phyloP scores from a whole-genome alignment of 1,140 invertebrate species.

The Acromyrmex charruanus region DNA sequence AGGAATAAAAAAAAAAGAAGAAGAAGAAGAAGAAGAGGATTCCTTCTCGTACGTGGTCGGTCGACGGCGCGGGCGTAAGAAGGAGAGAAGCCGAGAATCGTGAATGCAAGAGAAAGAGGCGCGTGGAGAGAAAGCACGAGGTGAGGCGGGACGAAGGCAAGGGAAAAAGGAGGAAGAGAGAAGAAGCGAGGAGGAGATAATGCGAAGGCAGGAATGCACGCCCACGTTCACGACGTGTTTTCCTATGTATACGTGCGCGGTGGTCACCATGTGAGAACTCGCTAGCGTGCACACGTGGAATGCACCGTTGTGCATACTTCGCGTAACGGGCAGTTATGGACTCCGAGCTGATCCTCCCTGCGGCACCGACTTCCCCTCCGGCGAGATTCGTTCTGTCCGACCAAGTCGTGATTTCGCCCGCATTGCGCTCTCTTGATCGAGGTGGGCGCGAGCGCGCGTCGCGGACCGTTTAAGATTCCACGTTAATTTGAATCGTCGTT shows the following conservation, averaged over 20 bases:
- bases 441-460: not conserved
- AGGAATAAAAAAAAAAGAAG: slow-evolving; percentile 63
- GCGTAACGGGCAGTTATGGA: slow-evolving; percentile 79
- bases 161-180: slow-evolving; percentile 47
- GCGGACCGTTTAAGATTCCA: slow-evolving; percentile 43
- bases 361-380: slow-evolving; percentile 71
- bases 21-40: slow-evolving; percentile 53
- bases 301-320: slow-evolving; percentile 82
- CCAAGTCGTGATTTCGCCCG: slow-evolving; percentile 20
- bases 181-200: slow-evolving; percentile 78
- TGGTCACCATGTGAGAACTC: slow-evolving; percentile 81
- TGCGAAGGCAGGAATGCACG: slow-evolving; percentile 84
- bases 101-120: not conserved
- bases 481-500: slow-evolving; percentile 47
- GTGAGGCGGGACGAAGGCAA: not conserved
- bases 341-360: slow-evolving; percentile 74
- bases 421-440: no score
- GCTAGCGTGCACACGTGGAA: slow-evolving; percentile 81
- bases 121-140: not conserved
- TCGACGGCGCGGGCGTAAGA: slow-evolving; percentile 50
- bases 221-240: slow-evolving; percentile 84
- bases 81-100: slow-evolving; percentile 37
- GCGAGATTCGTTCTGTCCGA: slow-evolving; percentile 8
- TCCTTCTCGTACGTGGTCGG: slow-evolving; percentile 56
- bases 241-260: slow-evolving; percentile 80